Conservation (phyloP, 2,797 vertebrate species). For the Sphenopsis melanotis region DNA sequence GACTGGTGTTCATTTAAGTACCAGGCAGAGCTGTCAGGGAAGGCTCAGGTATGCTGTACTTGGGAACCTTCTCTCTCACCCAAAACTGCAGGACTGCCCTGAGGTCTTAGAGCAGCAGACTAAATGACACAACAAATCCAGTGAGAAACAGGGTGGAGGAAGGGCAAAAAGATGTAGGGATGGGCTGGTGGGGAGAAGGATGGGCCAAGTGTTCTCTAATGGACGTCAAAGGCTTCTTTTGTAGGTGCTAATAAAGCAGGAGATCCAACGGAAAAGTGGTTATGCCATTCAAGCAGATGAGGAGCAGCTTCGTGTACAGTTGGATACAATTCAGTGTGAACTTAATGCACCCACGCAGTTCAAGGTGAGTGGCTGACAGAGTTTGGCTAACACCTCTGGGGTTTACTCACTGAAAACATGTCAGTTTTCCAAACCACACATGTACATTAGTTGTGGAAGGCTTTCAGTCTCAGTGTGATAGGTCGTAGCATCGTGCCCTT, state of each 20-base stretch:
- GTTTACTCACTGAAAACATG: not conserved
- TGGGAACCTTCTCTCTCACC: not conserved
- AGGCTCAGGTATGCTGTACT: not conserved
- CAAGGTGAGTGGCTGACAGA: constrained; percentile 78
- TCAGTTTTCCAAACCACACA: accelerated
- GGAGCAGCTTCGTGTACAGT: constrained; percentile 94
- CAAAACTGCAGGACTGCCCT: not conserved
- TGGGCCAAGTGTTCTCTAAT: not conserved
- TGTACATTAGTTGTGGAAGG: not conserved
- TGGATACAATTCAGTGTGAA: constrained; percentile 96
- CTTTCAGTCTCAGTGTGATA: not conserved
- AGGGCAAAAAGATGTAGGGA: not conserved
- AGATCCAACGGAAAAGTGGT: constrained; percentile 96
- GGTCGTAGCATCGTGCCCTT: not conserved
- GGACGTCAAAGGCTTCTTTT: not conserved
- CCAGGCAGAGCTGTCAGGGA: not conserved
- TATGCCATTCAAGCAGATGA: constrained; percentile 98
- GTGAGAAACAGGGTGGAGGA: not conserved
- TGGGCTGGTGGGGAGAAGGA: not conserved
- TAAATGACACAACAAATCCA: not conserved
- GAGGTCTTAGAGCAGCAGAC: not conserved
- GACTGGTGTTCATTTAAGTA: not conserved
- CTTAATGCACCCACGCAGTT: constrained; percentile 97
- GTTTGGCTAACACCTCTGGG: not conserved
- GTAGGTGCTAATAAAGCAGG: constrained; percentile 95